phyloP scores from a whole-genome alignment of 2,113 vertebrate species.

The Furnarius figulus region DNA sequence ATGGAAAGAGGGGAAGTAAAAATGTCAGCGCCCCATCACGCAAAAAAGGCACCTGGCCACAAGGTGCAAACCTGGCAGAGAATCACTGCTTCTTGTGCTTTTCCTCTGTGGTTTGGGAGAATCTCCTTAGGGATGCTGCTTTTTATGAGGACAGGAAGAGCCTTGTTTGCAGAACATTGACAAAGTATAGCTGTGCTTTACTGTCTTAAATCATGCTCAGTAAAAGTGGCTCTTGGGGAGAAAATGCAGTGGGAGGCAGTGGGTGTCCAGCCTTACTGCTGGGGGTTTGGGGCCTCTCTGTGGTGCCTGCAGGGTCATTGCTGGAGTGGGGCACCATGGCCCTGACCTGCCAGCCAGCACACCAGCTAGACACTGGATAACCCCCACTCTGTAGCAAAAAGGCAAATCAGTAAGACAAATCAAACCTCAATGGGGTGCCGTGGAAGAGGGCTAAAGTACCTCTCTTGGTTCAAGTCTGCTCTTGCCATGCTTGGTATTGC shows the following conservation, averaged over 20 bases:
- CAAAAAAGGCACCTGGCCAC: not conserved
- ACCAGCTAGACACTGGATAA: accelerated
- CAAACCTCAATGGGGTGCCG: not conserved
- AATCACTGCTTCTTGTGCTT: not conserved
- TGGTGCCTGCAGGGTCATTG: accelerated
- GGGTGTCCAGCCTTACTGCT: not conserved
- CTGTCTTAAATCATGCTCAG: not conserved
- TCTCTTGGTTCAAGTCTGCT: not conserved
- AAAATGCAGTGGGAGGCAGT: accelerated
- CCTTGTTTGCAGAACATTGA: not conserved
- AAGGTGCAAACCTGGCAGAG: not conserved
- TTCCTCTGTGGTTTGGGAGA: not conserved
- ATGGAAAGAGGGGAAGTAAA: constrained; percentile 15
- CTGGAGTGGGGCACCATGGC: not conserved
- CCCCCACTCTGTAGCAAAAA: not conserved
- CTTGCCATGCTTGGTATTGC: accelerated
- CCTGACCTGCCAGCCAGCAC: not conserved
- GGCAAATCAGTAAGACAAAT: not conserved
- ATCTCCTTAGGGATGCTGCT: not conserved
- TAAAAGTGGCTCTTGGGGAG: not conserved
- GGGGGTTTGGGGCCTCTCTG: accelerated
- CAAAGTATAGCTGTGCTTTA: not conserved
- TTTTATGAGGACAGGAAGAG: not conserved
- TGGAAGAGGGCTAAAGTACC: not conserved
- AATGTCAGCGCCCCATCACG: not conserved